These are phyloP conservation scores for Galaxea fascicularis DNA, from an alignment of 92 coral and sea anemone species.

Conservation along the genomic window DNA sequence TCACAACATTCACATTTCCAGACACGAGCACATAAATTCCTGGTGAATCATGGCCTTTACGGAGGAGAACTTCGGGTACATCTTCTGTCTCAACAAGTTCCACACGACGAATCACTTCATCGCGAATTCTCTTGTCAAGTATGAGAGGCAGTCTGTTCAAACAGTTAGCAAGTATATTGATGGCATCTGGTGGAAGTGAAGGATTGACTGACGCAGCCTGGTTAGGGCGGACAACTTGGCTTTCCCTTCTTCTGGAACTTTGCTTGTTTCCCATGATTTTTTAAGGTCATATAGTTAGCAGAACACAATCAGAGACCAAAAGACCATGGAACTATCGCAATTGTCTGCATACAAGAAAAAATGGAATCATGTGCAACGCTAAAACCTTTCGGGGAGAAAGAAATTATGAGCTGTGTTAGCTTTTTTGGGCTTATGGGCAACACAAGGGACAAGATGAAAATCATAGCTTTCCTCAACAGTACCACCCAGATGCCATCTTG, in stretches of 20 bases:
- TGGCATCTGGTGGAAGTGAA: slow-evolving; percentile 52
- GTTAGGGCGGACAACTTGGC: slow-evolving; percentile 41
- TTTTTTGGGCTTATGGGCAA: no score
- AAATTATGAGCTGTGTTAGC: no score
- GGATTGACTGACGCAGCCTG: slow-evolving; percentile 46
- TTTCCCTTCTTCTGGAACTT: slow-evolving; percentile 44
- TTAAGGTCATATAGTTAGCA: not conserved
- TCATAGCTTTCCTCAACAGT: no score
- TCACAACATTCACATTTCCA: slow-evolving; percentile 69
- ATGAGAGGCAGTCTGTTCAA: slow-evolving; percentile 65
- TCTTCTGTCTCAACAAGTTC: slow-evolving; percentile 58
- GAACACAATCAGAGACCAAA: no score
- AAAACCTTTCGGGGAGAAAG: no score
- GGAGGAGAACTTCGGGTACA: slow-evolving; percentile 43
- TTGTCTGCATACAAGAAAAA: no score
- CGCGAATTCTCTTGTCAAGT: slow-evolving; percentile 52
- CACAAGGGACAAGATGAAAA: no score
- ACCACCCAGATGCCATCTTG: no score
- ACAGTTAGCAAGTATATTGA: slow-evolving; percentile 64
- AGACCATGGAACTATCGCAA: no score
- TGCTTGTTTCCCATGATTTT: slow-evolving; percentile 63
- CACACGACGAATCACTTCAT: slow-evolving; percentile 58
- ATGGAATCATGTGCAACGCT: no score
- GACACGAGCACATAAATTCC: slow-evolving; percentile 81
- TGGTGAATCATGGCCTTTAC: slow-evolving; percentile 67